phyloP scores from a whole-genome alignment of 2,113 vertebrate species.

The Carassius carassius region DNA sequence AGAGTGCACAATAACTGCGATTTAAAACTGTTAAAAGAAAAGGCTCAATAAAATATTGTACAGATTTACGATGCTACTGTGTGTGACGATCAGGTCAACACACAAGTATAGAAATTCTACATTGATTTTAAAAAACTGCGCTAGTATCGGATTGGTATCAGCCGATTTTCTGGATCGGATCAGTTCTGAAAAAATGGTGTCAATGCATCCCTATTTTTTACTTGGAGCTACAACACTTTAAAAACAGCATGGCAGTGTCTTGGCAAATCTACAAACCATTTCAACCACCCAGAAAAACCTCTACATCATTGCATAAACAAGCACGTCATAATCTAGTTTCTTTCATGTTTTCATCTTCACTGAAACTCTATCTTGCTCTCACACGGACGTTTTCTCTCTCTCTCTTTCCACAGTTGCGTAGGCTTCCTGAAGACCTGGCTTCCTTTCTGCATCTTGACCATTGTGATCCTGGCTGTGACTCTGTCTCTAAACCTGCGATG shows the following conservation, averaged over 20 bases:
- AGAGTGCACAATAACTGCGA: too few relatives aligned
- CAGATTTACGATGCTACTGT: too few relatives aligned
- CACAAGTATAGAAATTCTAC: too few relatives aligned
- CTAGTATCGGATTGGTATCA: too few relatives aligned
- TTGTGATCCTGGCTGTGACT: slow-evolving; percentile 79
- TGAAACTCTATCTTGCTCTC: not conserved
- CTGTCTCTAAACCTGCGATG: slow-evolving; percentile 88
- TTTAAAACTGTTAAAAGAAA: too few relatives aligned
- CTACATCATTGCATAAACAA: not conserved
- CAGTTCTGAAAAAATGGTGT: too few relatives aligned
- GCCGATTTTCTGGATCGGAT: too few relatives aligned
- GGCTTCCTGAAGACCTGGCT: slow-evolving; percentile 98
- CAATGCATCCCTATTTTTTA: not conserved
- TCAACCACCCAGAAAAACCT: not conserved
- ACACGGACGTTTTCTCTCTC: not conserved
- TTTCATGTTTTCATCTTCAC: not conserved
- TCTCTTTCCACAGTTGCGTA: slow-evolving; percentile 74
- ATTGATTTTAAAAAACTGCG: too few relatives aligned
- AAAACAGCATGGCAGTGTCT: not conserved
- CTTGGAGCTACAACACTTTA: not conserved
- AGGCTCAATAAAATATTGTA: too few relatives aligned
- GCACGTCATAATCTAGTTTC: not conserved
- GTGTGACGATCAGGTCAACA: too few relatives aligned
- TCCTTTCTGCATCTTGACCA: slow-evolving; percentile 85
- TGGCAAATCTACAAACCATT: not conserved